Base-by-base conservation (phyloP, 2,113 vertebrate species). In the Tachysurus fulvidraco region DNA sequence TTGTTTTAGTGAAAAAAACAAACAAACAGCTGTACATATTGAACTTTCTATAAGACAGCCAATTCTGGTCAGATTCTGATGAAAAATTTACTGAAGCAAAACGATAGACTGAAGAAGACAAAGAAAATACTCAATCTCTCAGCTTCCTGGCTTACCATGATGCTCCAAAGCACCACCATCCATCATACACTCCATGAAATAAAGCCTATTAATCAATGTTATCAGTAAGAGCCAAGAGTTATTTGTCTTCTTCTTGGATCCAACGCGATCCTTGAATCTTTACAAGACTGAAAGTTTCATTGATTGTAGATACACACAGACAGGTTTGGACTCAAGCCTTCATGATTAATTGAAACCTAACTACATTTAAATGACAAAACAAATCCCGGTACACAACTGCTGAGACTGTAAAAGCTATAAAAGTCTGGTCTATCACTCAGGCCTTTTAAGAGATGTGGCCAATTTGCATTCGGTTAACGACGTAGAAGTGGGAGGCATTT, bases 321-420 rank as follows among this genome's bases (percentile, higher is more conserved):
- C 64, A 74, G 9, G 8, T 83, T 50, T 12, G 30, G 41, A 65
- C 67, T 28, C 8, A 52, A 83, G 44, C 21, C 36, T 16, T 28
- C 80, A 55, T 82, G 78, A 71, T 81, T 85, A 79, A 67, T 73
- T 73, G 67, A 57, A 83, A 83, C 55, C 30, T 83, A 89, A 88
- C 65, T 85, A 69, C 80, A 87, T 76, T 83, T 79, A 87, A 89
- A 86, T 74, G 74, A 60, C 81, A 88, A 79, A 88, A 86, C 28
- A 81, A 88, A 82, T 73, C 87, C 82, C 73, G 30, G 67, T 89
- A 73, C 62, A 62, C 79, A 79, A 80, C 23, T 59, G 16, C 60
- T 59, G 50, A 81, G 84, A 55, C 71, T 52, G 87, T 80, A 83
- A 86, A 81, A 69, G 87, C 67, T 74, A 89, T 78, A 82, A 84